Evolutionary conservation across 2,113 vertebrate genomes (phyloP).

Genomic region (Noctilio leporinus): DNA sequence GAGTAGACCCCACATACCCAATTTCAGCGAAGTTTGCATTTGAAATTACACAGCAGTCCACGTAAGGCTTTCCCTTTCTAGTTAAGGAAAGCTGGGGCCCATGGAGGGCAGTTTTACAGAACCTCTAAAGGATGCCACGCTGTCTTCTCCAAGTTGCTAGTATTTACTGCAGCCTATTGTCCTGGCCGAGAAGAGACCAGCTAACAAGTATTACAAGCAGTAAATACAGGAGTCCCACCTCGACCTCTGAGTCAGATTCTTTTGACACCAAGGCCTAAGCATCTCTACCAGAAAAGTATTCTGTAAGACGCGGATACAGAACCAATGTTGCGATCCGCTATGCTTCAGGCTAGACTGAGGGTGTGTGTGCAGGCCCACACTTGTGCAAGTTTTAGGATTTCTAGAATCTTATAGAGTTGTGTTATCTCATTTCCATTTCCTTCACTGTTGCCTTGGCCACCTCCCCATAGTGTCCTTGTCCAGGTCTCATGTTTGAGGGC

Average conservation of each 20-base stretch:
- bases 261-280: background rate
- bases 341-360: background rate
- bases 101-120: background rate
- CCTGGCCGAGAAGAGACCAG: background rate
- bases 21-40: background rate
- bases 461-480: background rate
- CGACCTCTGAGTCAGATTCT: background rate
- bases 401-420: accelerated
- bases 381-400: background rate
- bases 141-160: background rate
- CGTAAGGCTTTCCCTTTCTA: background rate
- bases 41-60: background rate
- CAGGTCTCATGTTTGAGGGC: background rate
- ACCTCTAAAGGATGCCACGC: background rate
- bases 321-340: background rate
- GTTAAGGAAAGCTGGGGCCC: background rate
- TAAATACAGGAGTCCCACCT: background rate
- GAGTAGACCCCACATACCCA: background rate
- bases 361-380: accelerated
- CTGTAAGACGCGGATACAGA: background rate
- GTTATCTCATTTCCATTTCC: background rate
- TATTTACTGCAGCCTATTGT: background rate
- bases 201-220: background rate
- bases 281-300: background rate
- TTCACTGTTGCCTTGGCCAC: background rate